Base-by-base conservation (phyloP, 2,888 invertebrate genomes). In the Autographa gamma region DNA sequence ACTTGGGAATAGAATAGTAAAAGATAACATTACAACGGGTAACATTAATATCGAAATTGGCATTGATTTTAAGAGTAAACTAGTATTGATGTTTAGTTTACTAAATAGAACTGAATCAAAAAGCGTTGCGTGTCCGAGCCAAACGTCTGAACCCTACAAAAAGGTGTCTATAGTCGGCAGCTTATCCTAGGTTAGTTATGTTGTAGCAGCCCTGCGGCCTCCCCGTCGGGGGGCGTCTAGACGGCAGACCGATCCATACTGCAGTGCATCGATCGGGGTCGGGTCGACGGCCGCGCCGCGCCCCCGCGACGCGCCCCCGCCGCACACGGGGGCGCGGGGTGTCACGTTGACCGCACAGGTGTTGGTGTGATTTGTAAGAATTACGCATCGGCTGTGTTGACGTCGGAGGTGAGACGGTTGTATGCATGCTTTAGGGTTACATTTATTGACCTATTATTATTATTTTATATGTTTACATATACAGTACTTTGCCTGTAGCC, bases 221-320 rank as follows among this genome's bases (percentile, higher is more conserved):
- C 74, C 71, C 74, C 64, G 41, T 63, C 77, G 80, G 68, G 85
- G 87, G 69, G 84, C 88, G 95, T 95, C 95, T 95, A 95, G 95
- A 95, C 95, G 91, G 86, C 89, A 92, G 92, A 93, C 93, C 93
- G 94, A 94, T 95, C 95, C 86, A 95, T 94, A 94, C 93, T 92
- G 94, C 94, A 92, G 88, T 83, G 90, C 93, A 93, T 93, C 93
- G 93, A 94, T 93, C 93, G 89, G 67, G 84, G 82, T 76, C 84
- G 83, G 91, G 90, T 91, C 89, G 88, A 87, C 90, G 92, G 77
- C 89, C 91, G 77, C 89, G 89, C 54, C 88, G 88, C 88, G 83
- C 90, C 76, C 79, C 84, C 84, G 75, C 81, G 68, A 4, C 14
- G 0, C 4, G 11, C 43, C 63, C 32, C 64, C 64, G 31, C 48